Conservation (phyloP, 2,797 vertebrate genomes). For the Cyprinella venusta region DNA sequence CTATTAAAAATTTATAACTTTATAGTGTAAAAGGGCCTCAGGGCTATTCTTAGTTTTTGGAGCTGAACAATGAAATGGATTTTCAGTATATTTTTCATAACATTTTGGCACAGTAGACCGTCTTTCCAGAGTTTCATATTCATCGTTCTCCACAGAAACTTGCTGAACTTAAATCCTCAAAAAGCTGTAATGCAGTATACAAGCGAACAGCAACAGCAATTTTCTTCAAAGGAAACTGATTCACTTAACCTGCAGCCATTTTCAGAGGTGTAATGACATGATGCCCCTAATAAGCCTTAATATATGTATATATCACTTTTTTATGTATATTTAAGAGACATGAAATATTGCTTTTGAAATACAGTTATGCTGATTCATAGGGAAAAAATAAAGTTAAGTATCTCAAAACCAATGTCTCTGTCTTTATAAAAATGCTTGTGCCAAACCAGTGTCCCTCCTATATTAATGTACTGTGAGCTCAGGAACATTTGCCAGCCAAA, state of each 20-base stretch:
- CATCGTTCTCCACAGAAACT: background rate
- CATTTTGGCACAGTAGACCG: background rate
- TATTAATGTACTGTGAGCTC: slow-evolving; percentile 43
- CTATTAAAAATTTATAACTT: background rate
- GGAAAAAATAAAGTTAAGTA: slow-evolving; percentile 4
- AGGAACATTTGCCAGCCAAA: slow-evolving; percentile 40
- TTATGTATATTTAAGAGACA: background rate
- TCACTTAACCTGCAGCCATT: background rate
- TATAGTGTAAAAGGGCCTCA: too few species aligned
- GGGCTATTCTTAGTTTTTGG: background rate
- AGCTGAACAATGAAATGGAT: background rate
- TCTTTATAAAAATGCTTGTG: background rate
- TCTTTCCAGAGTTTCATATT: background rate
- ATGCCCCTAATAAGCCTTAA: background rate
- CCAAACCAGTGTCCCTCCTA: slow-evolving; percentile 32
- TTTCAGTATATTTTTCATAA: background rate
- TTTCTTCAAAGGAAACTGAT: slow-evolving; percentile 11
- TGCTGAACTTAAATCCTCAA: background rate
- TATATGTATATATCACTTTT: background rate
- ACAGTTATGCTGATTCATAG: background rate
- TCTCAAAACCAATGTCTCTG: slow-evolving; percentile 7
- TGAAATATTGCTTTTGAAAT: slow-evolving; percentile 16
- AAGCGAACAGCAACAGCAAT: background rate
- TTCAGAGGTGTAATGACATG: background rate
- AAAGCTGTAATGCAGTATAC: background rate